Percentiles rank a stretch among this genome's conserved stretches.
Evolutionary conservation across 2,888 invertebrate species (phyloP).

Genomic region (Crematogaster levior): DNA sequence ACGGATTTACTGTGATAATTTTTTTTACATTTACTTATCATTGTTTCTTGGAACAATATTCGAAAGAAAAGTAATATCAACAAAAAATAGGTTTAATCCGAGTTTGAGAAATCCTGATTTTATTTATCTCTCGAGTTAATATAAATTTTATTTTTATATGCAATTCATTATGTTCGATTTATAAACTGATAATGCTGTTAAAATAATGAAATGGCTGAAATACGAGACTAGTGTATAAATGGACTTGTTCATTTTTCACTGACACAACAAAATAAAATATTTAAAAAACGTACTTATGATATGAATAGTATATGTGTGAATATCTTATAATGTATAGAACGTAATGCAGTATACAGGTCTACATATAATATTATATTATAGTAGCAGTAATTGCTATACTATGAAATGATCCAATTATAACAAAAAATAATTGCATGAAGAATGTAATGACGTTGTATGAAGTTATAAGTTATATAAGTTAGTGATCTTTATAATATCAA

Average conservation of each 20-base stretch:
- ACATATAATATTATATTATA: conserved; percentile 5
- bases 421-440: conserved; percentile 1
- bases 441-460: neutral
- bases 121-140: neutral
- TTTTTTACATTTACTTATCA: neutral
- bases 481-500: neutral
- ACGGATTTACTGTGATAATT: neutral
- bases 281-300: neutral
- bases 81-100: neutral
- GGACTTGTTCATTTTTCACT: conserved; percentile 17
- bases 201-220: neutral
- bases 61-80: neutral
- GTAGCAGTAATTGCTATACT: neutral
- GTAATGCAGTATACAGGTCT: neutral
- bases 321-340: neutral
- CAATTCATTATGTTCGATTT: conserved; percentile 6
- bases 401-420: neutral
- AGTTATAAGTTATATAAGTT: neutral
- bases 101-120: conserved; percentile 19
- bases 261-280: conserved; percentile 20
- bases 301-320: neutral
- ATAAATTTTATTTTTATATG: neutral
- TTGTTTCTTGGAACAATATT: neutral
- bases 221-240: conserved; percentile 34
- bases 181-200: conserved; percentile 1